Percentiles rank a stretch among this genome's conserved stretches.
Evolutionary conservation across 2,888 invertebrate species (phyloP).

Genomic region (Eristalis pertinax): DNA sequence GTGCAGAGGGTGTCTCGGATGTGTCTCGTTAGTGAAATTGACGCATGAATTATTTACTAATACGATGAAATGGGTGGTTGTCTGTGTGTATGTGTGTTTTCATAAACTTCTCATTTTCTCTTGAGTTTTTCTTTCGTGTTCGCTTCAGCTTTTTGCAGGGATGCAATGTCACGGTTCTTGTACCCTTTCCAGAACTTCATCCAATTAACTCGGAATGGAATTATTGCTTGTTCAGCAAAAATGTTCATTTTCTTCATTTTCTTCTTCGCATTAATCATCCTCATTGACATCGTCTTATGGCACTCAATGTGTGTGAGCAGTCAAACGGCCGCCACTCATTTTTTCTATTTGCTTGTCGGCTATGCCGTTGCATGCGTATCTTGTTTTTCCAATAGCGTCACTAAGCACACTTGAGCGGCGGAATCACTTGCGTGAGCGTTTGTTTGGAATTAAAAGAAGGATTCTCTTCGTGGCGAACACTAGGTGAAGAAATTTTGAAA

Average conservation of each 20-base stretch:
- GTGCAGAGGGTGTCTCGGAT: slow-evolving; percentile 56
- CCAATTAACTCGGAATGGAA: slow-evolving; percentile 67
- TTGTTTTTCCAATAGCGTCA: background rate
- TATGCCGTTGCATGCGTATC: background rate
- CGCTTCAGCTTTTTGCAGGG: slow-evolving; percentile 20
- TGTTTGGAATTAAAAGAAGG: background rate
- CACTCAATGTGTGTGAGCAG: background rate
- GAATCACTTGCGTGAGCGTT: background rate
- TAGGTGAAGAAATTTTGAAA: background rate
- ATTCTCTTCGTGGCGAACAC: background rate
- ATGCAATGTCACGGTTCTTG: slow-evolving; percentile 65
- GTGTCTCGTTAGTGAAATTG: slow-evolving; percentile 71
- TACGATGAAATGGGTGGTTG: slow-evolving; percentile 51
- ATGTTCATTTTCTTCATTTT: slow-evolving; percentile 17
- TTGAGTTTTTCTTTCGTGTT: slow-evolving; percentile 17
- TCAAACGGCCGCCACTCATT: background rate
- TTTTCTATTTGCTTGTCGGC: background rate
- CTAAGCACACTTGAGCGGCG: background rate
- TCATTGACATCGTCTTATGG: slow-evolving; percentile 9
- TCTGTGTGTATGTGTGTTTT: slow-evolving; percentile 25
- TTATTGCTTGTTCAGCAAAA: slow-evolving; percentile 68
- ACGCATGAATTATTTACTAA: slow-evolving; percentile 72
- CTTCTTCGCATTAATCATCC: slow-evolving; percentile 21
- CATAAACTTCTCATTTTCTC: slow-evolving; percentile 44
- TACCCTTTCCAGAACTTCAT: slow-evolving; percentile 64